These are phyloP conservation scores for Anguilla pacifica DNA, from an alignment of 2,797 vertebrate species.

Conservation along the genomic window DNA sequence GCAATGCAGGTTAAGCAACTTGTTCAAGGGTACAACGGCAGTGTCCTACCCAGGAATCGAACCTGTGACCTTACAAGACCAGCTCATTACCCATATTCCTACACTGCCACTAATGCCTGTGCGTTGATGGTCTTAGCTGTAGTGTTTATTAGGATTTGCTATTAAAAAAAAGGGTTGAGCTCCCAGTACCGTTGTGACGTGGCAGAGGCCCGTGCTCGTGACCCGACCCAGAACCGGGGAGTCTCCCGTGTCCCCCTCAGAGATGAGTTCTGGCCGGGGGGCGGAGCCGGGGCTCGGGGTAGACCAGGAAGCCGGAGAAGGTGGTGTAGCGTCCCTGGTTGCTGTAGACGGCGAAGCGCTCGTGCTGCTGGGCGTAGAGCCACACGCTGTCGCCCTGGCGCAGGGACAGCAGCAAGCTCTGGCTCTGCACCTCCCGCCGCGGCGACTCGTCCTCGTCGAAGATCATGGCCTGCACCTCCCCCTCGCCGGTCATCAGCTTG, in stretches of 20 bases:
- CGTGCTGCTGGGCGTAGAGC: slow-evolving; percentile 80
- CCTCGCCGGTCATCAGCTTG: slow-evolving; percentile 76
- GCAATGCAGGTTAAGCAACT: no score
- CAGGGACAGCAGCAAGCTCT: slow-evolving; percentile 75
- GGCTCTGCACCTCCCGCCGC: slow-evolving; percentile 78
- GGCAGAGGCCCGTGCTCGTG: not conserved
- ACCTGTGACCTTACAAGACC: no score
- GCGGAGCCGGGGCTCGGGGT: slow-evolving; percentile 56
- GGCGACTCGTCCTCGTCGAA: slow-evolving; percentile 76
- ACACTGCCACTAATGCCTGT: no score
- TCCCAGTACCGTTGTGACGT: not conserved
- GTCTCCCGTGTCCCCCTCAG: slow-evolving; percentile 51
- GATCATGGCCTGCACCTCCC: slow-evolving; percentile 79
- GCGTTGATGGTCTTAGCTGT: no score
- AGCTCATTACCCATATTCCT: no score
- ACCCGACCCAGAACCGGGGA: no score
- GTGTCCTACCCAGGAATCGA: no score
- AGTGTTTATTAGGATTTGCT: not conserved
- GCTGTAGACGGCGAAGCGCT: slow-evolving; percentile 78
- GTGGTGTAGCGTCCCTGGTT: slow-evolving; percentile 81
- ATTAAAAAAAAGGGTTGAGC: not conserved
- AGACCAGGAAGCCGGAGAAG: slow-evolving; percentile 79
- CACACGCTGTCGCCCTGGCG: slow-evolving; percentile 69
- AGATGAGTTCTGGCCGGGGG: slow-evolving; percentile 57
- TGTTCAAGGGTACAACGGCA: no score